Conservation (phyloP, 2,888 invertebrate species). For the Scaptomyza cyrtandrae region DNA sequence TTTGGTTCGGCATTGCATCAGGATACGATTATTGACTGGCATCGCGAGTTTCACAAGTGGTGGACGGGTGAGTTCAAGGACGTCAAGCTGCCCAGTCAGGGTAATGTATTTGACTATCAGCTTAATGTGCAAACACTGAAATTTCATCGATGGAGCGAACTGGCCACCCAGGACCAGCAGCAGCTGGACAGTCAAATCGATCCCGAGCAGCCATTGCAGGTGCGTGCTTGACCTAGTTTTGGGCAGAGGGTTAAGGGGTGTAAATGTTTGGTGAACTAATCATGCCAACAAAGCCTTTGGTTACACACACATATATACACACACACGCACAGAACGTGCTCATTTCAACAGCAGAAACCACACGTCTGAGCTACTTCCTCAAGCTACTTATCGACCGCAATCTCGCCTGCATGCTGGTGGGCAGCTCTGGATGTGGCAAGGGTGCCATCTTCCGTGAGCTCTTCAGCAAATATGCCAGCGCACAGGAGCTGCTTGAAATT, state of each 20-base stretch:
- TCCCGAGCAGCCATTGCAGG: constrained; percentile 94
- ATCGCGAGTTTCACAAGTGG: constrained; percentile 98
- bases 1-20: constrained; percentile 96
- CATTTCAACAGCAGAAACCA: constrained; percentile 96
- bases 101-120: constrained; percentile 95
- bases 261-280: constrained; percentile 50
- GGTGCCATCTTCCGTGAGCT: constrained; percentile 93
- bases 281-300: constrained; percentile 42
- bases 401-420: constrained; percentile 96
- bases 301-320: constrained; percentile 16
- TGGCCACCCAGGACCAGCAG: constrained; percentile 88
- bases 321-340: constrained; percentile 87
- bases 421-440: constrained; percentile 95
- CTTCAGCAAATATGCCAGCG: constrained; percentile 83
- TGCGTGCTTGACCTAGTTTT: constrained; percentile 80
- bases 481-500: constrained; percentile 86
- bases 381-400: constrained; percentile 91
- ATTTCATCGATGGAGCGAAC: constrained; percentile 94
- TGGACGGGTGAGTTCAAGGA: constrained; percentile 96
- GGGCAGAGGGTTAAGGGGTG: not conserved
- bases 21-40: constrained; percentile 95
- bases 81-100: constrained; percentile 93
- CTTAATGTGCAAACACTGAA: constrained; percentile 94
- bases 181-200: constrained; percentile 86
- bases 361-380: constrained; percentile 93